Conservation (phyloP, 1,140 invertebrate species). For the Rhizoglyphus robini region DNA sequence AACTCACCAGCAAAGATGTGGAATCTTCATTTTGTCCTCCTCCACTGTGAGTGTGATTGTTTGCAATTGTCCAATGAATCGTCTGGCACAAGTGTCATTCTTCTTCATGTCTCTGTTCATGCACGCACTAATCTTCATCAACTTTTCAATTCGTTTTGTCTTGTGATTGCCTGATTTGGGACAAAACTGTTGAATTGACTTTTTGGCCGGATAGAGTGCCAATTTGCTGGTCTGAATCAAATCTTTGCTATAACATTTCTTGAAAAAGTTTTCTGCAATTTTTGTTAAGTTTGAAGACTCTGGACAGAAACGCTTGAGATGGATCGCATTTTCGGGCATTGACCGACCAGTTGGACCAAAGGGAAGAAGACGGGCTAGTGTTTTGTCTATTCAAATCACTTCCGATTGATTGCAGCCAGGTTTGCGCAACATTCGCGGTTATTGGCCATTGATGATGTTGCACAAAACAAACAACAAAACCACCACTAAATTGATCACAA, state of each 20-base stretch:
- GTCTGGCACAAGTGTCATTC: not conserved
- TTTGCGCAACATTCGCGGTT: not conserved
- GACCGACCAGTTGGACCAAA: not conserved
- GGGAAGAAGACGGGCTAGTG: not conserved
- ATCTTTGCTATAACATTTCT: not conserved
- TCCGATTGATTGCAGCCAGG: not conserved
- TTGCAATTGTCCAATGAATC: not conserved
- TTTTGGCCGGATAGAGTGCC: not conserved
- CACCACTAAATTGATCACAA: too few species aligned
- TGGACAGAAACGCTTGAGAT: not conserved
- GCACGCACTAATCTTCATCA: not conserved
- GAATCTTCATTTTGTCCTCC: not conserved
- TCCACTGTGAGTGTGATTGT: not conserved
- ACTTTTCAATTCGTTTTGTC: not conserved
- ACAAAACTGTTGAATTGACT: not conserved
- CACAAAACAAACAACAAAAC: too few species aligned
- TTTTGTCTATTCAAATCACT: not conserved
- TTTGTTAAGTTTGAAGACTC: not conserved
- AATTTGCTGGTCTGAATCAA: not conserved
- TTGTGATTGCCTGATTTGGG: not conserved
- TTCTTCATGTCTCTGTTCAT: not conserved
- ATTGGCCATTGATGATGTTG: too few species aligned
- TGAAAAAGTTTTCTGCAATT: not conserved
- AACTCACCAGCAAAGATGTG: not conserved
- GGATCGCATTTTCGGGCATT: not conserved